These are phyloP conservation scores for Xanthia icteritia DNA, from an alignment of 2,888 invertebrate genomes.

Conservation along the genomic window DNA sequence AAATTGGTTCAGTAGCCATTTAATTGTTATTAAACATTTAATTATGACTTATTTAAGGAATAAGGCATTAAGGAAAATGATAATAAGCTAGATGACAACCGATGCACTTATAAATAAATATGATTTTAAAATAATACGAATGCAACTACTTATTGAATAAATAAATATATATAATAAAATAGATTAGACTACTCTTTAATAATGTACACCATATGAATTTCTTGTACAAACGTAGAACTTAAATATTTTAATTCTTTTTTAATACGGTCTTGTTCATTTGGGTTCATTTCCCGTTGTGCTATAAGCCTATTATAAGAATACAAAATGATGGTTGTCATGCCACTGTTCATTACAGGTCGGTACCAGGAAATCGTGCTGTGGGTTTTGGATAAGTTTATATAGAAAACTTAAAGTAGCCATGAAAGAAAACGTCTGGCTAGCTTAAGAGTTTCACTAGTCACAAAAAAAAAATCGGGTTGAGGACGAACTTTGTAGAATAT, in stretches of 20 bases:
- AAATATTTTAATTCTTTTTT: too few relatives aligned
- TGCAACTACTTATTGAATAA: not conserved
- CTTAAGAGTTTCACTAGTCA: too few relatives aligned
- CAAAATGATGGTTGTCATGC: not conserved
- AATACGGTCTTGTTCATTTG: not conserved
- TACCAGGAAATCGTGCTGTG: too few relatives aligned
- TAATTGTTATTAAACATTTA: not conserved
- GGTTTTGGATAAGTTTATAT: too few relatives aligned
- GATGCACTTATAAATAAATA: not conserved
- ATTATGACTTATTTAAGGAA: too few relatives aligned
- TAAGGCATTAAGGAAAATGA: slow-evolving; percentile 10
- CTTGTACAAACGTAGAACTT: not conserved
- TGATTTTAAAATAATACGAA: not conserved
- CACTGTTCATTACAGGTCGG: not conserved
- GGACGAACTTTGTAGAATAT: too few relatives aligned
- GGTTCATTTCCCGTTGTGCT: not conserved
- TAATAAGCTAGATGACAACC: not conserved
- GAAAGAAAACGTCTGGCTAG: too few relatives aligned
- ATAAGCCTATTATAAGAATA: too few relatives aligned
- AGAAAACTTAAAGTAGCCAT: too few relatives aligned
- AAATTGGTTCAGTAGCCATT: not conserved
- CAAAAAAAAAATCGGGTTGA: too few relatives aligned
- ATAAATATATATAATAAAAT: not conserved
- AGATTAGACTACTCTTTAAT: not conserved
- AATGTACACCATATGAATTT: not conserved